Evolutionary conservation across 2,113 vertebrate species (phyloP).

Genomic region (Gallinago jamesoni): DNA sequence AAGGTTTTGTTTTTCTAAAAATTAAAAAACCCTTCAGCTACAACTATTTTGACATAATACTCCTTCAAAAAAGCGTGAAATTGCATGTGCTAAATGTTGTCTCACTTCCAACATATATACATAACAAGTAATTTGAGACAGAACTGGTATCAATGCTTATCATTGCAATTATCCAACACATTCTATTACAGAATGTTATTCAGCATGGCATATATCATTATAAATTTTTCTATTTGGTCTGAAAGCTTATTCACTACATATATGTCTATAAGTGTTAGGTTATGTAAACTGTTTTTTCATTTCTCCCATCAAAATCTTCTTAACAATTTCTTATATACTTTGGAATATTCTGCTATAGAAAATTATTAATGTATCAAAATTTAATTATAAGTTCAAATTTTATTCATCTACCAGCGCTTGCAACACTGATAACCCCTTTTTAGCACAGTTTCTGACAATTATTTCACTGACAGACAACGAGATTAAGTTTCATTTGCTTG

Average conservation of each 20-base stretch:
- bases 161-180: not conserved
- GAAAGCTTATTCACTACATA: not conserved
- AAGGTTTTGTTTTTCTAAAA: not conserved
- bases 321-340: accelerated
- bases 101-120: not conserved
- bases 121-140: not conserved
- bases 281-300: not conserved
- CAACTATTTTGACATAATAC: not conserved
- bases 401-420: not conserved
- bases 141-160: not conserved
- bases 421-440: not conserved
- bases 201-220: not conserved
- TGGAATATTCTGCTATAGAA: not conserved
- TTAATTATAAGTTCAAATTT: not conserved
- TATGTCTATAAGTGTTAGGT: accelerated
- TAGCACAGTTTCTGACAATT: not conserved
- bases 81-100: not conserved
- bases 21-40: not conserved
- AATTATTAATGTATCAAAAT: not conserved
- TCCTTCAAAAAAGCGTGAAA: not conserved
- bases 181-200: not conserved
- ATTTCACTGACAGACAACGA: not conserved
- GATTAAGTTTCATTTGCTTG: not conserved
- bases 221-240: not conserved
- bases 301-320: not conserved